Conservation (phyloP, 2,888 invertebrate species). For the Apamea sordens region DNA sequence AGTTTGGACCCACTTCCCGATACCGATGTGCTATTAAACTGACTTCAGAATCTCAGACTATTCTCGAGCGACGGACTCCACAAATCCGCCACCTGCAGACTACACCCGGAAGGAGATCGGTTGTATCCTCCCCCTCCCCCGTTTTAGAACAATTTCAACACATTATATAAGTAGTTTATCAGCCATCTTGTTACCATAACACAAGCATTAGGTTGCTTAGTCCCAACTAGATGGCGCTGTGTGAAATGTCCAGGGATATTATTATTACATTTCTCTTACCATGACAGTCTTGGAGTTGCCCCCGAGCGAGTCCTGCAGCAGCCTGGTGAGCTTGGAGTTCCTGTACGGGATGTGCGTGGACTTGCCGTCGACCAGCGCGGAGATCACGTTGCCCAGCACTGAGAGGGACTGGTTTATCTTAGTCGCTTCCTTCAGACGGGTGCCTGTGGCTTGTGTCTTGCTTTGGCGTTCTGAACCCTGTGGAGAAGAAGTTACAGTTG, state of each 20-base stretch:
- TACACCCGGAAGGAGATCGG: no score
- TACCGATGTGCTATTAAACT: neutral
- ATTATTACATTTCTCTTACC: conserved; percentile 91
- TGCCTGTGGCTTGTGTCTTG: conserved; percentile 98
- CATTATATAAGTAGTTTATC: no score
- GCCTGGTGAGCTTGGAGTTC: conserved; percentile 98
- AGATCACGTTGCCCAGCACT: conserved; percentile 99
- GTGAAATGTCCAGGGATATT: no score
- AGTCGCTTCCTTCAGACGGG: conserved; percentile 98
- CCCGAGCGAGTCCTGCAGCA: conserved; percentile 98
- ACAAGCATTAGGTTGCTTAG: no score
- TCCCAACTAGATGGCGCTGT: no score
- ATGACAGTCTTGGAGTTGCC: conserved; percentile 99
- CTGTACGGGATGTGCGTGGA: conserved; percentile 99
- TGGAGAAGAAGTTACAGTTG: no score
- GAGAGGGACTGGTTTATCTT: conserved; percentile 99
- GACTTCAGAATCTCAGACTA: neutral
- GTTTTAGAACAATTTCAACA: no score
- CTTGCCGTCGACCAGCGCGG: conserved; percentile 99
- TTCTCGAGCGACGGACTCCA: neutral
- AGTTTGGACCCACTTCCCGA: no score
- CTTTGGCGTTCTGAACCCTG: conserved; percentile 99
- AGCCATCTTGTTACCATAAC: no score
- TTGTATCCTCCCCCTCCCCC: no score
- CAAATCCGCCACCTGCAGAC: no score